Percentiles rank a stretch among this genome's conserved stretches.
phyloP scores from a whole-genome alignment of 2,888 invertebrate genomes.

The Xestia xanthographa region DNA sequence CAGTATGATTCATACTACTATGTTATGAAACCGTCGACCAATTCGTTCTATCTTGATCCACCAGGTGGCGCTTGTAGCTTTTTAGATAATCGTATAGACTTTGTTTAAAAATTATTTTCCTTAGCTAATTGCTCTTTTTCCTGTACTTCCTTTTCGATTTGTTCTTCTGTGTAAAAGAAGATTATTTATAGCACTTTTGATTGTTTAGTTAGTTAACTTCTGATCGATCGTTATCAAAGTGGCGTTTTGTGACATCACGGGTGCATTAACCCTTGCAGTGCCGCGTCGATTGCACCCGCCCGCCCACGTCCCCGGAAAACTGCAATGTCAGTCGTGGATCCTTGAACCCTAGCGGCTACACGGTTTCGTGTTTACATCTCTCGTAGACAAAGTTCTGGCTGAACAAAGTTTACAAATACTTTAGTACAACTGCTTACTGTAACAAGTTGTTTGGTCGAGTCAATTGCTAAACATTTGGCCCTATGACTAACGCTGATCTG shows the following conservation, averaged over 20 bases:
- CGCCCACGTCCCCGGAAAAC: constrained; percentile 76
- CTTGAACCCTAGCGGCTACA: constrained; percentile 73
- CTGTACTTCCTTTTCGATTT: not conserved
- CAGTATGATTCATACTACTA: constrained; percentile 39
- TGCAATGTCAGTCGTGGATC: constrained; percentile 76
- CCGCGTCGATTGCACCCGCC: constrained; percentile 73
- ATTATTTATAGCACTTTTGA: not conserved
- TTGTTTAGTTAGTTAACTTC: constrained; percentile 8
- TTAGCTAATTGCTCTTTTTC: not conserved
- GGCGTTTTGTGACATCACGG: constrained; percentile 78
- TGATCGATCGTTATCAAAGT: constrained; percentile 71
- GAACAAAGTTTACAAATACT: not conserved
- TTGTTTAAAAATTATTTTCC: not conserved
- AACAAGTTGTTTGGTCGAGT: constrained; percentile 23
- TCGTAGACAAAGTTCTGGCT: constrained; percentile 17
- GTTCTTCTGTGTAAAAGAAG: not conserved
- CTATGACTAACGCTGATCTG: constrained; percentile 40
- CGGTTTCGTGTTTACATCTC: constrained; percentile 37
- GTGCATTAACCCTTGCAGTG: constrained; percentile 82
- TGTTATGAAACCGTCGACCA: constrained; percentile 1
- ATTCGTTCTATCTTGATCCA: constrained; percentile 33
- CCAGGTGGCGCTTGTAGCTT: constrained; percentile 49
- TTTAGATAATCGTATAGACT: not conserved
- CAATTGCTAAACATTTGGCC: constrained; percentile 9
- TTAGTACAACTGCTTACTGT: constrained; percentile 7